A percentile compares a stretch with the other conserved stretches of the same genome.
These are phyloP conservation scores for Pollimyrus isidori DNA, from an alignment of 2,113 vertebrate genomes.

Conservation along the genomic window DNA sequence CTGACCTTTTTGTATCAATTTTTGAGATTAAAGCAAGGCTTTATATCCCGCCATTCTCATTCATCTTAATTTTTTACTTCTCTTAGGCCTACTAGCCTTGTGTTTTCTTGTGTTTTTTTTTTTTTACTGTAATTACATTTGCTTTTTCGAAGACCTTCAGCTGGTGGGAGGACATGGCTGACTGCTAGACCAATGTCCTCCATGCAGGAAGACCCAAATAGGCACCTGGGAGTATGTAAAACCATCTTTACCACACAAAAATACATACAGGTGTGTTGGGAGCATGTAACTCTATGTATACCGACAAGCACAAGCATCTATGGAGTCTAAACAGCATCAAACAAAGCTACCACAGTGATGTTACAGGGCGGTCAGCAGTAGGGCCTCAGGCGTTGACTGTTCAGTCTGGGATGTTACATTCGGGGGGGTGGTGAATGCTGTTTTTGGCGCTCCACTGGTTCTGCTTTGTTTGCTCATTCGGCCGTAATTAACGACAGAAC, in stretches of 20 bases:
- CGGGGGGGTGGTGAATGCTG: background rate
- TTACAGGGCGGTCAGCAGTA: background rate
- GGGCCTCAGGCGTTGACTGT: background rate
- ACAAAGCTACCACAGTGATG: background rate
- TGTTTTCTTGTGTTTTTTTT: background rate
- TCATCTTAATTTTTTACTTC: background rate
- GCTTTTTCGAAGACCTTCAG: background rate
- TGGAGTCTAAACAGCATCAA: background rate
- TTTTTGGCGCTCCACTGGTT: background rate
- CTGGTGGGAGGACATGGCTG: background rate
- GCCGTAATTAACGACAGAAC: background rate
- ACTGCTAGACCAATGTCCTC: background rate
- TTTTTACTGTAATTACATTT: background rate
- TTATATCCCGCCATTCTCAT: slow-evolving; percentile 13
- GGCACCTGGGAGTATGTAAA: background rate
- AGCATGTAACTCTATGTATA: background rate
- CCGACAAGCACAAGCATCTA: background rate
- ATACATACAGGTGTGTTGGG: background rate
- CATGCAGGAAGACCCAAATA: background rate
- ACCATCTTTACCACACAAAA: background rate
- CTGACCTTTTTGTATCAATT: slow-evolving; percentile 34
- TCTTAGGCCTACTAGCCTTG: background rate
- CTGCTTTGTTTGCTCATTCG: background rate
- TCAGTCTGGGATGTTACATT: background rate
- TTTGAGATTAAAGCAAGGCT: slow-evolving; percentile 34